phyloP scores from a whole-genome alignment of 2,113 vertebrate species.

The Dissostichus mawsoni region DNA sequence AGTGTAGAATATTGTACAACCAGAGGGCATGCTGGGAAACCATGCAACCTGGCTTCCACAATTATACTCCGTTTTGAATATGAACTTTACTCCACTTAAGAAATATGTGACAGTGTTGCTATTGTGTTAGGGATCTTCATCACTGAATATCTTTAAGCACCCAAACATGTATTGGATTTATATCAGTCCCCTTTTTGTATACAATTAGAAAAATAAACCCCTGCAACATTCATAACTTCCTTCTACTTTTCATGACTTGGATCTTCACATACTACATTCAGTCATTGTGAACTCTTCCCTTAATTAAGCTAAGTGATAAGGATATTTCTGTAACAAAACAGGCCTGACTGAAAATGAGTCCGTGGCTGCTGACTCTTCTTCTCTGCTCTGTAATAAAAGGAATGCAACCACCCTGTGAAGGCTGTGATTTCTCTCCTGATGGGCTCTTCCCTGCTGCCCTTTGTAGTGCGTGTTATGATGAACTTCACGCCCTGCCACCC shows the following conservation, averaged over 20 bases:
- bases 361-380: constrained; percentile 29
- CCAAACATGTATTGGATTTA: background rate
- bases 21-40: constrained; percentile 41
- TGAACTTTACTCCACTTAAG: constrained; percentile 2
- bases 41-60: background rate
- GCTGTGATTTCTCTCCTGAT: constrained; percentile 44
- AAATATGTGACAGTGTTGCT: background rate
- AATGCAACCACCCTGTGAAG: constrained; percentile 58
- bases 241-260: constrained; percentile 4
- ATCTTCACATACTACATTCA: background rate
- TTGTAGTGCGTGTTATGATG: constrained; percentile 63
- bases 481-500: constrained; percentile 63
- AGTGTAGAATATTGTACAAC: constrained; percentile 45
- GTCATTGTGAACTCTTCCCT: background rate
- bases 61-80: constrained; percentile 20
- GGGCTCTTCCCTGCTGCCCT: constrained; percentile 53
- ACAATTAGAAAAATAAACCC: background rate
- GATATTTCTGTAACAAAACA: constrained; percentile 5
- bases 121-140: background rate
- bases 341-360: constrained; percentile 3
- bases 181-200: background rate
- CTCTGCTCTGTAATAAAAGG: constrained; percentile 53
- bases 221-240: background rate
- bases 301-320: background rate
- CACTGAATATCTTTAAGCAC: background rate